Evolutionary conservation across 2,113 vertebrate genomes (phyloP), one percentile per base, ranked within the genome.

Genomic region (Tretioscincus oriximinensis): DNA sequence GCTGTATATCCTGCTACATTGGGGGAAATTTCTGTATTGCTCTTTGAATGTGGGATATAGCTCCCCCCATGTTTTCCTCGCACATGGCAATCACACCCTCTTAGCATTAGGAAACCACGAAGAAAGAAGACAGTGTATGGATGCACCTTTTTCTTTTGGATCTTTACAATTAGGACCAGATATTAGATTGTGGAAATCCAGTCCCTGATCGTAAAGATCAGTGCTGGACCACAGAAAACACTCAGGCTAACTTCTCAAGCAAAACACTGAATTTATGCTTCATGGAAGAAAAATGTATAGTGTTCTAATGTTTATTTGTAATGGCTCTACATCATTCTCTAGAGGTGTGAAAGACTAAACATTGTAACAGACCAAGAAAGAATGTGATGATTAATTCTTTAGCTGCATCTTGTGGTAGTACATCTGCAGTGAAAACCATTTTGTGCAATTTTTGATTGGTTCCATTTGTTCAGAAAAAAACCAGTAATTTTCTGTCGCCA

Each of bases 301-400:
- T 79, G 20, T 80, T 72, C 58, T 45, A 65, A 65, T 72, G 77
- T 79, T 79, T 79, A 80, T 80, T 80, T 72, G 60, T 63, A 79
- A 70, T 71, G 77, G 68, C 58, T 20, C 58, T n/a, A 63, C 35
- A 29, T 71, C 7, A 45, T 80, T 80, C 68, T 80, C 35, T 41
- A 65, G 74, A 76, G 74, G 74, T 76, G 74, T 16, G n/a, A 67
- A 68, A 68, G 76, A 78, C 64, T 66, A 66, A 81, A 73, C 29
- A 35, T 22, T 35, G 24, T 66, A 58, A 66, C 28, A 26, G 45
- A 66, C 29, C 22, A 81, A 80, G 61, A 12, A 80, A 35, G 45
- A 73, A 73, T 66, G 28, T 45, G 64, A 5, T 11, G n/a, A 77
- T 71, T 28, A 8, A 65, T 73, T 72, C 61, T 65, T 51, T 58